Conservation (phyloP, 2,888 invertebrate species). For the Nematopogon swammerdamellus region DNA sequence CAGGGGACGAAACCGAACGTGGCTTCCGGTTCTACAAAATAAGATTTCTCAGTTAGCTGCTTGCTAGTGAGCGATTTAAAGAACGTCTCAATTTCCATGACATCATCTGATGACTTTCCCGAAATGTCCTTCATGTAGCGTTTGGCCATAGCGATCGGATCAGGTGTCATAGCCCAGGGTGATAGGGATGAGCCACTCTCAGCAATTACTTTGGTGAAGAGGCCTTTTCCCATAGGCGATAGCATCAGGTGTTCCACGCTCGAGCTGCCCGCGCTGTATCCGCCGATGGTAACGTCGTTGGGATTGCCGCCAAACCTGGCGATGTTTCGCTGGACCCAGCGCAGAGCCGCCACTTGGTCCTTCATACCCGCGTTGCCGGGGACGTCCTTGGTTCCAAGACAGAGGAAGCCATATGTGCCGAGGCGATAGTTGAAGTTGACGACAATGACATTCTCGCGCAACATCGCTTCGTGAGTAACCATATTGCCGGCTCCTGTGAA, state of each 20-base stretch:
- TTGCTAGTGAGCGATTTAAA: constrained; percentile 14
- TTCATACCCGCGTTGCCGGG: background rate
- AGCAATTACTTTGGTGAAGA: constrained; percentile 1
- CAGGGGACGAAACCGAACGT: background rate
- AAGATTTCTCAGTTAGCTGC: constrained; percentile 13
- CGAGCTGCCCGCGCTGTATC: constrained; percentile 2
- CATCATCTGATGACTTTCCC: constrained; percentile 5
- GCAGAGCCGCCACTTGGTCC: no score
- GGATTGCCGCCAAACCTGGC: no score
- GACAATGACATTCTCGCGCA: no score
- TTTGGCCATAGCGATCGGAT: background rate
- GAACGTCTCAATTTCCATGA: constrained; percentile 10
- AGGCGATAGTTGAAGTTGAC: no score
- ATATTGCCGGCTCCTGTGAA: no score
- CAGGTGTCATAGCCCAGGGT: background rate
- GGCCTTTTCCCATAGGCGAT: background rate
- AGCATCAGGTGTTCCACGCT: no score
- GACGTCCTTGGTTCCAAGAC: constrained; percentile 3
- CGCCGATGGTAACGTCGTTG: constrained; percentile 2
- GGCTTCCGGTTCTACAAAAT: background rate
- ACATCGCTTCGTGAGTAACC: no score
- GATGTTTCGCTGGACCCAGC: no score
- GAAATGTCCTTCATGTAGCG: background rate
- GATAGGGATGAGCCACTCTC: constrained; percentile 1
- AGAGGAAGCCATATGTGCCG: constrained; percentile 5